Conservation (phyloP, 2,888 invertebrate genomes). For the Drosophila diplacantha region DNA sequence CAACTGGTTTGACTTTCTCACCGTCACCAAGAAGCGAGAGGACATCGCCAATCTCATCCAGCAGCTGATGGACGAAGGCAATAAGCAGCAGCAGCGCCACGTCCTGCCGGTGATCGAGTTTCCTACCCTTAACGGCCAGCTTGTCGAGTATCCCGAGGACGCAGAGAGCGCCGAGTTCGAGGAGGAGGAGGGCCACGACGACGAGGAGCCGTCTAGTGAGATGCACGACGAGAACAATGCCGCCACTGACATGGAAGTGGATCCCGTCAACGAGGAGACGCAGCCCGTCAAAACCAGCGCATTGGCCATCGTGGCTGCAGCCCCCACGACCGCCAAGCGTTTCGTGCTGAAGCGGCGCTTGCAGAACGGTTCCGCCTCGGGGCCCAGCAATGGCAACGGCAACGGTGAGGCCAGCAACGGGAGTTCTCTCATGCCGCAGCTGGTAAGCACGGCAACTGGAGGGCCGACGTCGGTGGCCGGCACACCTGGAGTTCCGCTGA, state of each 20-base stretch:
- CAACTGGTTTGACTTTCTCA: constrained; percentile 92
- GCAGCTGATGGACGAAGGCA: constrained; percentile 85
- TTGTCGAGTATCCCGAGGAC: constrained; percentile 81
- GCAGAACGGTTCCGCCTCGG: constrained; percentile 50
- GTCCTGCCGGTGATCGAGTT: constrained; percentile 85
- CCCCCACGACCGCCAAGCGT: constrained; percentile 48
- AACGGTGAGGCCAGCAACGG: constrained; percentile 28
- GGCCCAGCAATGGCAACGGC: constrained; percentile 28
- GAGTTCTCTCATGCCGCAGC: constrained; percentile 42
- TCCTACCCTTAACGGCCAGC: constrained; percentile 86
- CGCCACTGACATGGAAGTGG: constrained; percentile 63
- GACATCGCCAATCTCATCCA: constrained; percentile 89
- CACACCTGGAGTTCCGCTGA: constrained; percentile 10
- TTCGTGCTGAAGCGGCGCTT: constrained; percentile 74
- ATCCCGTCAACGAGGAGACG: constrained; percentile 58
- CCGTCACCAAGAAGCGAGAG: constrained; percentile 90
- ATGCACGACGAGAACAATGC: constrained; percentile 68
- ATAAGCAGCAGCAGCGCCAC: constrained; percentile 77
- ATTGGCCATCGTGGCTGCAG: constrained; percentile 34
- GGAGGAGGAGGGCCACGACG: constrained; percentile 80
- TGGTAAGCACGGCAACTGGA: constrained; percentile 38
- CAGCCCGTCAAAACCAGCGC: constrained; percentile 42
- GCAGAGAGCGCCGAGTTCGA: constrained; percentile 79
- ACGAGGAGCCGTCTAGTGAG: constrained; percentile 78
- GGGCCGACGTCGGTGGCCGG: background rate